These are phyloP conservation scores for Chaunax sp. DNA, from an alignment of 2,797 vertebrate genomes.

Conservation along the genomic window DNA sequence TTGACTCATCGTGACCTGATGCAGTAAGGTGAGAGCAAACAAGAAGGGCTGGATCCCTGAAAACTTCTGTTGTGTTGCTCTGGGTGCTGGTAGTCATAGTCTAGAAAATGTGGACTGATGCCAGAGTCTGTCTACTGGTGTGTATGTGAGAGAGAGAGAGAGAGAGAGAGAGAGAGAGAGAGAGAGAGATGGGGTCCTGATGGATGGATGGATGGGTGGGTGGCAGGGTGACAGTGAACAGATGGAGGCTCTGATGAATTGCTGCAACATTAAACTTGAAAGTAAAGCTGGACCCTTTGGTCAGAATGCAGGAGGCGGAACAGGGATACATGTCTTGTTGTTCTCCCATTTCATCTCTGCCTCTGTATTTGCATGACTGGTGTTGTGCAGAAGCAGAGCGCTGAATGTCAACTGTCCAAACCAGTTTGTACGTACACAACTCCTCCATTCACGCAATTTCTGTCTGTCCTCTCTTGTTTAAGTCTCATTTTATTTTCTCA, in stretches of 20 bases:
- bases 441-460: no score
- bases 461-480: neutral
- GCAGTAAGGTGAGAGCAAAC: neutral
- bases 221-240: constrained; percentile 77
- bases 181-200: constrained; percentile 17
- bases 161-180: neutral
- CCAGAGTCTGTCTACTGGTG: constrained; percentile 2
- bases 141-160: constrained; percentile 32
- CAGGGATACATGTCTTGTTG: constrained; percentile 22
- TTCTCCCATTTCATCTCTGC: constrained; percentile 34
- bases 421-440: constrained; percentile 19
- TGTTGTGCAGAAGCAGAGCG: neutral
- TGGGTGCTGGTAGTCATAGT: neutral
- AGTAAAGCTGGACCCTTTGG: constrained; percentile 58
- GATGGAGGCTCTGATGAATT: constrained; percentile 82
- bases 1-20: neutral
- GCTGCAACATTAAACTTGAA: constrained; percentile 75
- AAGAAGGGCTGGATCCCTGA: neutral
- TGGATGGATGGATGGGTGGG: constrained; percentile 55
- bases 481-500: neutral
- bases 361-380: constrained; percentile 38
- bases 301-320: constrained; percentile 48
- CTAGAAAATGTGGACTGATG: neutral
- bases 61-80: no score
- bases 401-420: constrained; percentile 49